phyloP scores from a whole-genome alignment of 2,113 vertebrate species.

The Columba janthina region DNA sequence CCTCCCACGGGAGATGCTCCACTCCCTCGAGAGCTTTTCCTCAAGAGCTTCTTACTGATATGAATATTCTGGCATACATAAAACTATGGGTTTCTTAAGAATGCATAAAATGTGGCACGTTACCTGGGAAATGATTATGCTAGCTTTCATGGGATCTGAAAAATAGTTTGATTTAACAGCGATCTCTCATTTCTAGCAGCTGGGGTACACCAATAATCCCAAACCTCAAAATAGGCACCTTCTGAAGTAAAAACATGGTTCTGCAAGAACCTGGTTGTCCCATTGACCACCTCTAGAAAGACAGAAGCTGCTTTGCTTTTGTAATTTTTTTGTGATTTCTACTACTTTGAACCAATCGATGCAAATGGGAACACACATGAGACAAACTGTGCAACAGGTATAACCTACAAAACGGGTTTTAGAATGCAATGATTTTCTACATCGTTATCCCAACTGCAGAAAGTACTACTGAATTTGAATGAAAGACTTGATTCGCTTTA shows the following conservation, averaged over 20 bases:
- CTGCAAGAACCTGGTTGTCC: not conserved
- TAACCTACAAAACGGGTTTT: not conserved
- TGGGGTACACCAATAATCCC: not conserved
- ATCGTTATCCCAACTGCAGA: not conserved
- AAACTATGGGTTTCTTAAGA: not conserved
- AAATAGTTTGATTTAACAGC: not conserved
- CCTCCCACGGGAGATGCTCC: no score
- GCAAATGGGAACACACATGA: not conserved
- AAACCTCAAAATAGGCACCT: not conserved
- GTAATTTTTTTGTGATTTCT: not conserved
- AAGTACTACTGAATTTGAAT: not conserved
- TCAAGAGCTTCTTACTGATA: not conserved
- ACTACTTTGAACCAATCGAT: not conserved
- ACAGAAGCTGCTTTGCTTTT: not conserved
- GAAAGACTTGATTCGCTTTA: not conserved
- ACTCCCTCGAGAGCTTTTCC: no score
- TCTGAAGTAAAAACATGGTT: not conserved
- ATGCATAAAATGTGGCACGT: not conserved
- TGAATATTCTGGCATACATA: not conserved
- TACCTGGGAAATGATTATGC: not conserved
- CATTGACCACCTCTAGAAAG: fast-evolving
- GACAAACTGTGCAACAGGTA: not conserved
- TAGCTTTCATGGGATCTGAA: not conserved
- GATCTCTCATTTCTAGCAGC: not conserved
- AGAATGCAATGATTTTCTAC: not conserved